These are phyloP conservation scores for Rhinogobius similis DNA, from an alignment of 2,113 vertebrate genomes.

Conservation along the genomic window DNA sequence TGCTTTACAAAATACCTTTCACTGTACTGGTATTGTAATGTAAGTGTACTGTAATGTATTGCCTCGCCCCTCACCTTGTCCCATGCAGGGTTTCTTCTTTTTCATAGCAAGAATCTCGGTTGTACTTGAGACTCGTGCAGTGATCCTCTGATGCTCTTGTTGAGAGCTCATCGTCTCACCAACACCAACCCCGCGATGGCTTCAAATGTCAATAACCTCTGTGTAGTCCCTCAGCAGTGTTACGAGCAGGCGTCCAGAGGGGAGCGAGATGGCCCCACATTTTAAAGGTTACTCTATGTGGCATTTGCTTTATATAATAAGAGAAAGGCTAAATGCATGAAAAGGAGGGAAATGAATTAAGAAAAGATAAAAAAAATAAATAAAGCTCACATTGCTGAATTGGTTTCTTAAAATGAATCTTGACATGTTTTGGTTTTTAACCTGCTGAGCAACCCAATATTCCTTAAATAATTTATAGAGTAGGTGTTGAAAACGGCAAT, in stretches of 20 bases:
- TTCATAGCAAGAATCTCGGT: background rate
- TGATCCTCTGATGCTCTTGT: background rate
- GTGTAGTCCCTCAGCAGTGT: constrained; percentile 48
- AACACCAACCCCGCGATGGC: background rate
- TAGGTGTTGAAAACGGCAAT: too few relatives aligned
- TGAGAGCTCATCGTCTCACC: background rate
- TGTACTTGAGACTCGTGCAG: background rate
- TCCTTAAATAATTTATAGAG: too few relatives aligned
- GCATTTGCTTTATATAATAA: constrained; percentile 43
- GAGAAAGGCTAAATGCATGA: constrained; percentile 13
- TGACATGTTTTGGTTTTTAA: background rate
- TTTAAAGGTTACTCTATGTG: constrained; percentile 50
- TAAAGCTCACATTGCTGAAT: background rate
- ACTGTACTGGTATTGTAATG: too few relatives aligned
- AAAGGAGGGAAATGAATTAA: background rate
- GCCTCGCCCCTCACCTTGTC: too few relatives aligned
- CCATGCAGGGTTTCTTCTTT: too few relatives aligned
- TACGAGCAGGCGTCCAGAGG: background rate
- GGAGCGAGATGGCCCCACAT: constrained; percentile 1
- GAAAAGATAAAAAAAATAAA: background rate
- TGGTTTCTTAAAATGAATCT: background rate
- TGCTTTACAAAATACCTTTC: too few relatives aligned
- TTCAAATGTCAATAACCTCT: constrained; percentile 60
- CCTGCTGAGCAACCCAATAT: background rate
- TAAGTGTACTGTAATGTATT: too few relatives aligned